Evolutionary conservation across 2,797 vertebrate genomes (phyloP).

Genomic region (Pogoniulus pusillus): DNA sequence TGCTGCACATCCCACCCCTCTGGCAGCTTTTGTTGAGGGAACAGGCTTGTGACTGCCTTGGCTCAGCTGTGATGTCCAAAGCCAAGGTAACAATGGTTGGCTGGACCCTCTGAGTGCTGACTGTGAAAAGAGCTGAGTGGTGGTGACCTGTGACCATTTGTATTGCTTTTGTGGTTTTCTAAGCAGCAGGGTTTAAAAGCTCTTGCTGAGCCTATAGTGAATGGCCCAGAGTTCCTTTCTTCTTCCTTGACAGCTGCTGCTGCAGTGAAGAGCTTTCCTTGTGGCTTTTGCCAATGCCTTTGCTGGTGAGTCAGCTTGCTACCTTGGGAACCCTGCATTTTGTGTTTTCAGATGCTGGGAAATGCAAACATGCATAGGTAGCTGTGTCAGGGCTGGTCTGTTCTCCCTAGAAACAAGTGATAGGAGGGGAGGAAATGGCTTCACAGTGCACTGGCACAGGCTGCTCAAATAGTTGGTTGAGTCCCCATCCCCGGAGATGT

Average conservation of each 20-base stretch:
- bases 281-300: background rate
- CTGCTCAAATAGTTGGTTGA: too few relatives aligned
- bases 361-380: background rate
- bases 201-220: background rate
- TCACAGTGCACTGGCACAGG: too few relatives aligned
- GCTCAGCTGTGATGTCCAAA: fast-evolving
- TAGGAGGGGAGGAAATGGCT: too few relatives aligned
- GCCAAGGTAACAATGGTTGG: background rate
- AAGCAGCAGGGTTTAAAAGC: background rate
- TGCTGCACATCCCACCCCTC: fast-evolving
- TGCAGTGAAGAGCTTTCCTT: background rate
- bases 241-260: background rate
- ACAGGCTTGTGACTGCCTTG: background rate
- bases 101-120: background rate
- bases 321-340: background rate
- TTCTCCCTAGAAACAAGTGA: too few relatives aligned
- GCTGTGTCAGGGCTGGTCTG: too few relatives aligned
- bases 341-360: background rate
- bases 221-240: background rate
- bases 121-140: background rate
- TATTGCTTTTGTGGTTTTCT: background rate
- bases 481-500: too few relatives aligned
- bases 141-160: background rate
- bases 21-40: background rate
- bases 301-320: background rate